Percentiles rank a stretch among this genome's conserved stretches.
phyloP scores from a whole-genome alignment of 2,888 invertebrate species.

The Rhagonycha lutea region DNA sequence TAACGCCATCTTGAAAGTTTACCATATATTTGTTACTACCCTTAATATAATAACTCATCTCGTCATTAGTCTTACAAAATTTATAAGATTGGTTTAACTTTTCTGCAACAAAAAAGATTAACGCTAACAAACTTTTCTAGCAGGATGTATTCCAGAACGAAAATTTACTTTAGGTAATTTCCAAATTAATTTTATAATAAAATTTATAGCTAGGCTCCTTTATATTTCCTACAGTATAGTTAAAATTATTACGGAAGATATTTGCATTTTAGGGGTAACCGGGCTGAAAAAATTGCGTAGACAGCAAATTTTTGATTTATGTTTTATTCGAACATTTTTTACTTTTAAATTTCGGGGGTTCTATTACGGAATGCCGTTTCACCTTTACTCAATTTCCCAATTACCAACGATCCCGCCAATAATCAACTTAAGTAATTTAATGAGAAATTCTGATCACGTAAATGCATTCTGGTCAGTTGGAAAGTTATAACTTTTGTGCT shows the following conservation, averaged over 20 bases:
- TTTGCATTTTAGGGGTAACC: not conserved
- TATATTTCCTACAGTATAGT: not conserved
- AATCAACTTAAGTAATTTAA: not conserved
- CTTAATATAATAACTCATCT: not conserved
- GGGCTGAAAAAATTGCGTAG: not conserved
- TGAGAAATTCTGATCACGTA: not conserved
- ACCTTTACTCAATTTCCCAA: not conserved
- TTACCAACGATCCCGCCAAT: not conserved
- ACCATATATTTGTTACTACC: not conserved
- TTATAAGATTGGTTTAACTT: not conserved
- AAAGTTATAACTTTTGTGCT: not conserved
- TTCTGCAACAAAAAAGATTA: not conserved
- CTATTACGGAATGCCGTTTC: not conserved
- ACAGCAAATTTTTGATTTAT: not conserved
- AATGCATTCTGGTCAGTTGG: not conserved
- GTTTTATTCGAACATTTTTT: not conserved
- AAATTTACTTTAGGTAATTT: not conserved
- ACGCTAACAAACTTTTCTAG: not conserved
- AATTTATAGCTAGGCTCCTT: conserved; percentile 1
- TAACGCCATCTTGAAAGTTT: not conserved
- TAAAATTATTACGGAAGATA: not conserved
- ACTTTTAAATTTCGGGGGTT: not conserved
- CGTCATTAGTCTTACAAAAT: not conserved
- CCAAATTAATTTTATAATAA: not conserved
- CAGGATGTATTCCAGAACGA: not conserved